phyloP scores from a whole-genome alignment of 2,797 vertebrate genomes.

The Falco cherrug region DNA sequence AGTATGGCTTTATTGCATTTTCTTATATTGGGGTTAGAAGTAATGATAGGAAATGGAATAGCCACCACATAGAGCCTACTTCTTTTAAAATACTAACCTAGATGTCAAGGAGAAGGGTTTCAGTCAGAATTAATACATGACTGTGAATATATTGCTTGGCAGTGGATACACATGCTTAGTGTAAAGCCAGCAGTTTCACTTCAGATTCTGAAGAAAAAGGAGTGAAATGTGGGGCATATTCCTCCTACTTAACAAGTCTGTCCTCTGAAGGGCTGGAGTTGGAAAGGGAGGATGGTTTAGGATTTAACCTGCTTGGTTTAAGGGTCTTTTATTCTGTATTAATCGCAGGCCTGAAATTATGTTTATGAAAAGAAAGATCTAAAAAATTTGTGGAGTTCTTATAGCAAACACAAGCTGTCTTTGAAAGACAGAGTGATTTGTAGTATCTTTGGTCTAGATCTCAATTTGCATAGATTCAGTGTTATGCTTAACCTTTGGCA shows the following conservation, averaged over 20 bases:
- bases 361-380: neutral
- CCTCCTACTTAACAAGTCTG: neutral
- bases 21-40: neutral
- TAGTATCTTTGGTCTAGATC: neutral
- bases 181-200: neutral
- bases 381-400: neutral
- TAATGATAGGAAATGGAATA: neutral
- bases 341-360: neutral
- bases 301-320: neutral
- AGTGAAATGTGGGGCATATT: neutral
- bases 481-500: neutral
- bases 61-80: neutral
- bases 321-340: neutral
- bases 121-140: neutral
- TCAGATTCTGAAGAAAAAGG: neutral
- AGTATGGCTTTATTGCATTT: neutral
- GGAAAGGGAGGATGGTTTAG: neutral
- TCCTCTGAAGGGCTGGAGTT: neutral
- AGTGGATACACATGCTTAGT: neutral
- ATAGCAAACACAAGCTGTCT: neutral
- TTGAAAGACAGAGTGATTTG: neutral
- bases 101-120: neutral
- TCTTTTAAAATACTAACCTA: neutral
- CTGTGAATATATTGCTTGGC: neutral
- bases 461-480: neutral